A percentile compares a stretch with the other conserved stretches of the same genome.
phyloP scores from a whole-genome alignment of 2,797 vertebrate genomes.

The Babyrousa celebensis region DNA sequence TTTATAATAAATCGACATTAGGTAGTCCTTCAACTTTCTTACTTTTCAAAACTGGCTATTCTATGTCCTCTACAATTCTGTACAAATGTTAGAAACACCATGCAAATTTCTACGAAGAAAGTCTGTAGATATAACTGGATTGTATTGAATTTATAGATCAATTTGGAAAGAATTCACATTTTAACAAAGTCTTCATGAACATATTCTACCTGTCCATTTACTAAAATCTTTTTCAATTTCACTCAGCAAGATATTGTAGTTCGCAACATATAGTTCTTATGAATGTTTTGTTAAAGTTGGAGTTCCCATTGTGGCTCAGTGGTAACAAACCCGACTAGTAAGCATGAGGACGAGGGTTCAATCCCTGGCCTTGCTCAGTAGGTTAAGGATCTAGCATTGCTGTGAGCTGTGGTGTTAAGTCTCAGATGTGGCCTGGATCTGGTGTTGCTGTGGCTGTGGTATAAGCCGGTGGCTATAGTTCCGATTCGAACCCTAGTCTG shows the following conservation, averaged over 20 bases:
- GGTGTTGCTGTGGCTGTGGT: no score
- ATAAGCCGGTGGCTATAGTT: no score
- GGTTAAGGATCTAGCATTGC: no score
- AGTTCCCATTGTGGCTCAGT: no score
- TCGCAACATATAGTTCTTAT: not conserved
- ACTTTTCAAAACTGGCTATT: not conserved
- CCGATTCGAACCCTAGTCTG: no score
- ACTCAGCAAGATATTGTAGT: not conserved
- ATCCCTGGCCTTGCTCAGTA: no score
- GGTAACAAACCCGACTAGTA: no score
- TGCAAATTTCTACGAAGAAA: not conserved
- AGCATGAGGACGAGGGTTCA: no score
- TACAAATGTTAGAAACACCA: not conserved
- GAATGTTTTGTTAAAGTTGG: not conserved
- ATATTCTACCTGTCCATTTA: not conserved
- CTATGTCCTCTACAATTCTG: not conserved
- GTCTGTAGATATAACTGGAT: not conserved
- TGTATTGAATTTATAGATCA: not conserved
- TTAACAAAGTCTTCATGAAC: not conserved
- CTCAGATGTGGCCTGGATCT: no score
- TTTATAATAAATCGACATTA: not conserved
- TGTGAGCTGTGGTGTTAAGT: no score
- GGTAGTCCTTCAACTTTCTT: not conserved
- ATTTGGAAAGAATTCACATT: not conserved
- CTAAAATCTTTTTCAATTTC: slow-evolving; percentile 10